Conservation (phyloP, 2,797 vertebrate genomes). For the Lates japonicus region DNA sequence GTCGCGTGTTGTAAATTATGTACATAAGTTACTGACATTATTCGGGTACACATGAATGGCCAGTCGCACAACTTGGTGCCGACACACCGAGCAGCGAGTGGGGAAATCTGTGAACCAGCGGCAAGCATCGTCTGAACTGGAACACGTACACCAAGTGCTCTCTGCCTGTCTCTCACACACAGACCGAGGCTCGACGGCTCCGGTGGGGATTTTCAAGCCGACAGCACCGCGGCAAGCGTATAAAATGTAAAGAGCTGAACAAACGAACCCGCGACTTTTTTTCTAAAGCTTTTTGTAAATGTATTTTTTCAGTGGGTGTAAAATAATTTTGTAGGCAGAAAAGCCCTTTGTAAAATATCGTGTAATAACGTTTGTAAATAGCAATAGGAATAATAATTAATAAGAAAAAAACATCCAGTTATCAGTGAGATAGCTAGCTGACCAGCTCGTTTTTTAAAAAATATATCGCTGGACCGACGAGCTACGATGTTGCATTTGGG, state of each 20-base stretch:
- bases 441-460: conserved; percentile 24
- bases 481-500: conserved; percentile 62
- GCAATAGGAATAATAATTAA: conserved; percentile 22
- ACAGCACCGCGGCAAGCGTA: conserved; percentile 47
- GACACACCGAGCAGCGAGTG: conserved; percentile 50
- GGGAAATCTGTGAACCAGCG: conserved; percentile 31
- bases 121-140: conserved; percentile 63
- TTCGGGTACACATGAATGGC: conserved; percentile 58
- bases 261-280: conserved; percentile 7
- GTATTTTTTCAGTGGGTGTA: conserved; percentile 52
- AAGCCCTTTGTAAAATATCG: conserved; percentile 40
- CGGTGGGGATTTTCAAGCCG: conserved; percentile 70
- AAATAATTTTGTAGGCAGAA: conserved; percentile 39
- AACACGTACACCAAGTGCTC: conserved; percentile 60
- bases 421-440: conserved; percentile 43
- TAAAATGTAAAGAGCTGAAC: conserved; percentile 17
- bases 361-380: conserved; percentile 59
- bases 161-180: conserved; percentile 42
- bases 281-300: conserved; percentile 42
- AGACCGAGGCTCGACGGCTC: conserved; percentile 73
- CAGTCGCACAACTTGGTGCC: conserved; percentile 41
- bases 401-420: conserved; percentile 11
- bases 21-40: conserved; percentile 65
- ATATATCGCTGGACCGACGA: conserved; percentile 55
- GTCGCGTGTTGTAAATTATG: conserved; percentile 71